Conservation (phyloP, 2,888 invertebrate genomes). For the Hanleya hanleyi region DNA sequence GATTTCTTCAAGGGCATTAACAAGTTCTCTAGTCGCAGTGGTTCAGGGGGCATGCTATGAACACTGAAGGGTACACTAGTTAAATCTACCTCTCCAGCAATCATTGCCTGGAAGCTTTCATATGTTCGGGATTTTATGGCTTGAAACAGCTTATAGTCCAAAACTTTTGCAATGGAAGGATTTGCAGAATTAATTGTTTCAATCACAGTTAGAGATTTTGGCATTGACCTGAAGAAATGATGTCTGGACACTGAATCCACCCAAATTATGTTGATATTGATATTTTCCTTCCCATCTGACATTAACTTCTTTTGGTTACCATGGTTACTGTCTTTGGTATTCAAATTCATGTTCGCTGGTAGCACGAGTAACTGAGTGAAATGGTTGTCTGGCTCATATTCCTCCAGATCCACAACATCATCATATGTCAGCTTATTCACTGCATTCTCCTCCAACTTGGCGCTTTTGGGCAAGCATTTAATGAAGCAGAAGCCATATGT, state of each 20-base stretch:
- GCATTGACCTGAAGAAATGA: constrained; percentile 58
- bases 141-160: constrained; percentile 60
- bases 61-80: constrained; percentile 50
- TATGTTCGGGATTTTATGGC: constrained; percentile 56
- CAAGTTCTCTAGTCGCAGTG: constrained; percentile 41
- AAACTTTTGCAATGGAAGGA: constrained; percentile 27
- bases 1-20: constrained; percentile 38
- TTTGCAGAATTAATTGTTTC: constrained; percentile 25
- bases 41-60: constrained; percentile 45
- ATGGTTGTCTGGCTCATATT: no score
- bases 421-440: neutral
- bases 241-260: constrained; percentile 59
- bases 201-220: constrained; percentile 44
- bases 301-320: no score
- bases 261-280: constrained; percentile 57
- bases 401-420: neutral
- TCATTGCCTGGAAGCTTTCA: constrained; percentile 56
- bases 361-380: no score
- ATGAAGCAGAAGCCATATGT: constrained; percentile 37
- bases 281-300: no score
- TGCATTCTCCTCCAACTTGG: neutral
- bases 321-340: no score
- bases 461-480: constrained; percentile 17
- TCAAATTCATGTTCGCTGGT: no score
- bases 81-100: constrained; percentile 52